A percentile compares a stretch with the other conserved stretches of the same genome.
phyloP scores from a whole-genome alignment of 1,140 invertebrate species.

The Heterodera schachtii region DNA sequence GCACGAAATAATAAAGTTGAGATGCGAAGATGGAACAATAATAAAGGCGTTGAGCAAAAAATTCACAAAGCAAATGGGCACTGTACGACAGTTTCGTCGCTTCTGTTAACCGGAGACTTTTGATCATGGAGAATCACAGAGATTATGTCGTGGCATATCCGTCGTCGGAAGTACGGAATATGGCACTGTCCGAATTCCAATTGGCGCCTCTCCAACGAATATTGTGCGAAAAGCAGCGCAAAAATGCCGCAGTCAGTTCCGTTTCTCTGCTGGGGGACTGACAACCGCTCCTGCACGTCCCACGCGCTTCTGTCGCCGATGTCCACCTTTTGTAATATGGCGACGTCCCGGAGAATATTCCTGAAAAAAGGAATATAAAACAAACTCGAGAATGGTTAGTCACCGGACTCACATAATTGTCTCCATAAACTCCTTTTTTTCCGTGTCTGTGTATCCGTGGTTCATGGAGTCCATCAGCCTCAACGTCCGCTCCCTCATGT shows the following conservation, averaged over 20 bases:
- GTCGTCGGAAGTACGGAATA: slow-evolving; percentile 24
- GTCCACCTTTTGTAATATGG: not conserved
- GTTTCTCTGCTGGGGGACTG: slow-evolving; percentile 27
- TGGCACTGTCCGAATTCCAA: slow-evolving; percentile 18
- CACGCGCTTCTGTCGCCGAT: slow-evolving; percentile 11
- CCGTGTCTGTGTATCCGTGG: not conserved
- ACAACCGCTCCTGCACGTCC: slow-evolving; percentile 11
- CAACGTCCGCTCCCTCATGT: not conserved
- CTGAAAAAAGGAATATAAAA: not conserved
- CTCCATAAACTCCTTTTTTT: slow-evolving; percentile 10
- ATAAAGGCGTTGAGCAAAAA: not conserved
- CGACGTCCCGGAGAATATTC: not conserved
- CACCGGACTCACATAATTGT: slow-evolving; percentile 3
- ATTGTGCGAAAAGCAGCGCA: slow-evolving; percentile 11
- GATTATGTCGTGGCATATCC: slow-evolving; percentile 11
- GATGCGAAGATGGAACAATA: not conserved
- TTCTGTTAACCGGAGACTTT: not conserved
- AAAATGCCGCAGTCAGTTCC: slow-evolving; percentile 24
- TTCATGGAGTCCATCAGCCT: slow-evolving; percentile 34
- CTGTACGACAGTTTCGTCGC: not conserved
- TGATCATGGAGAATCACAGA: not conserved
- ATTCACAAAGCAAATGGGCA: not conserved
- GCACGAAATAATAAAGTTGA: not conserved
- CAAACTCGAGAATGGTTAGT: not conserved
- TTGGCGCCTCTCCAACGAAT: not conserved